Percentiles rank a stretch among this genome's conserved stretches.
Evolutionary conservation across 2,888 invertebrate genomes (phyloP).

Genomic region (Molorchus minor): DNA sequence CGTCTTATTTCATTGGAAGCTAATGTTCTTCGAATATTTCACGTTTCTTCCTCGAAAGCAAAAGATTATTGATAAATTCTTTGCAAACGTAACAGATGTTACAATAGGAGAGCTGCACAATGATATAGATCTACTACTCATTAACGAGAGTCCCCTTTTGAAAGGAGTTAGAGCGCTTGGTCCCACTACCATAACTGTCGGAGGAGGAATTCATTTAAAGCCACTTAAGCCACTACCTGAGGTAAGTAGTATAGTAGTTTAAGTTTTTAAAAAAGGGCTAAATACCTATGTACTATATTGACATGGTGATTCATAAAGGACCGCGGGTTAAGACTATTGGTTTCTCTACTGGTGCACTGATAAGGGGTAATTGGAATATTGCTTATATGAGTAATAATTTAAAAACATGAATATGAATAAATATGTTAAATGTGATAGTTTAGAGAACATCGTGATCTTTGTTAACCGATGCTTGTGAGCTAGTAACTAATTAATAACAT

Average conservation of each 20-base stretch:
- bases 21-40: slow-evolving; percentile 22
- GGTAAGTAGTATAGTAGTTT: slow-evolving; percentile 41
- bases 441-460: too few species aligned
- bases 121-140: slow-evolving; percentile 26
- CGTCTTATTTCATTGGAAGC: slow-evolving; percentile 27
- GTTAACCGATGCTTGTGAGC: too few species aligned
- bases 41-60: slow-evolving; percentile 26
- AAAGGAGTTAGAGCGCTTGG: slow-evolving; percentile 27
- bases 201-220: slow-evolving; percentile 47
- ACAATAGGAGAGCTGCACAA: slow-evolving; percentile 31
- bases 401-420: too few species aligned
- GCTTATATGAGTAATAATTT: too few species aligned
- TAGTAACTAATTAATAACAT: too few species aligned
- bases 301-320: too few species aligned
- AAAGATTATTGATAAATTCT: slow-evolving; percentile 23
- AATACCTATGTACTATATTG: too few species aligned
- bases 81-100: slow-evolving; percentile 31
- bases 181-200: slow-evolving; percentile 26
- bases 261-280: too few species aligned
- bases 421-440: too few species aligned
- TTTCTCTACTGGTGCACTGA: too few species aligned
- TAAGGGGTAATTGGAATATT: too few species aligned
- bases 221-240: slow-evolving; percentile 47
- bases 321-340: too few species aligned
- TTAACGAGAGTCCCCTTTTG: slow-evolving; percentile 28